A percentile compares a stretch with the other conserved stretches of the same genome.
Evolutionary conservation across 35 echinoderm and acorn worm genomes (phyloP).

Genomic region (Lytechinus variegatus): DNA sequence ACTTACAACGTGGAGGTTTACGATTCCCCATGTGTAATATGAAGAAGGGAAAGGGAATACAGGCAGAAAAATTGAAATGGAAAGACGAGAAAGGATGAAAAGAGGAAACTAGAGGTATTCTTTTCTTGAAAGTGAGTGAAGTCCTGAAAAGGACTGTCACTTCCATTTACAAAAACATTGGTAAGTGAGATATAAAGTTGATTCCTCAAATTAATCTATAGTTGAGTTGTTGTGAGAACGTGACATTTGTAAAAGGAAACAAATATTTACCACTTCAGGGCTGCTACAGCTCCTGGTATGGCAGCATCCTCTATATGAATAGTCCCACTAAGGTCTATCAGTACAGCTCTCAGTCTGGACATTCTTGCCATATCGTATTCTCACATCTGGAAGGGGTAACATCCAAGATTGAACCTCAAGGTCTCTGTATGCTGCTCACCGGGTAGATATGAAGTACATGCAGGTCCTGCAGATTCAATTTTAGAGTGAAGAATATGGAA

Average conservation of each 20-base stretch:
- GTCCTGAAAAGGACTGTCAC: background rate
- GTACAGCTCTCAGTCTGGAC: constrained; percentile 66
- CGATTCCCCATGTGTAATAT: too few species aligned
- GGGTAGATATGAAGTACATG: background rate
- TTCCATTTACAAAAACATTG: too few species aligned
- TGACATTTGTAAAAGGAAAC: too few species aligned
- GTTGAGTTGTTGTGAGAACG: too few species aligned
- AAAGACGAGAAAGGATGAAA: too few species aligned
- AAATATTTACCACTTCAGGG: constrained; percentile 61
- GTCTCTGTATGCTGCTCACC: background rate
- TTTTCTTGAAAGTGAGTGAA: background rate
- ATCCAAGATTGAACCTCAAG: background rate
- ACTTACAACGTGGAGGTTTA: too few species aligned
- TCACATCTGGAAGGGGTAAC: background rate
- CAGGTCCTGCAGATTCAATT: background rate
- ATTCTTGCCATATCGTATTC: constrained; percentile 55
- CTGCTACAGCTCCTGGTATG: constrained; percentile 79
- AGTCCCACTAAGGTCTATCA: constrained; percentile 87
- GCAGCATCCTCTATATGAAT: constrained; percentile 75
- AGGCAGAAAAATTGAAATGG: too few species aligned
- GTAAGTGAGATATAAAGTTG: too few species aligned
- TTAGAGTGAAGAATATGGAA: background rate
- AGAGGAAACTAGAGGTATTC: too few species aligned
- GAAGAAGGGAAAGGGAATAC: too few species aligned
- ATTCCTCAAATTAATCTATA: too few species aligned